These are phyloP conservation scores for Bambusicola thoracicus DNA, from an alignment of 2,113 vertebrate species.

Conservation along the genomic window DNA sequence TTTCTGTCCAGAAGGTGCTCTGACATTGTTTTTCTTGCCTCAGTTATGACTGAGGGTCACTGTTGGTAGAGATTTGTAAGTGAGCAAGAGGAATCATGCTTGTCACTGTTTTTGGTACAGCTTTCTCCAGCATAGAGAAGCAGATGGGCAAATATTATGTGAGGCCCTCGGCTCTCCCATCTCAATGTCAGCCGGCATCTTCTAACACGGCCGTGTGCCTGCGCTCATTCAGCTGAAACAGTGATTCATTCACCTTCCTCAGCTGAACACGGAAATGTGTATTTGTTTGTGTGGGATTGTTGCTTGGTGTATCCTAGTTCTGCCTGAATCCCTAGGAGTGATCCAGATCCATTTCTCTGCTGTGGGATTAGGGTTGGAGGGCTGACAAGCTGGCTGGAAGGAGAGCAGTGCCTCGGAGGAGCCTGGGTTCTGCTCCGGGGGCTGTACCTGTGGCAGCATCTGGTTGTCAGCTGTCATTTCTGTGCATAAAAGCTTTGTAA, in stretches of 20 bases:
- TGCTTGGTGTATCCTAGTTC: background rate
- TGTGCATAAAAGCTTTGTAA: background rate
- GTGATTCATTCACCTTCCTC: background rate
- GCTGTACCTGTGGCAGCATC: background rate
- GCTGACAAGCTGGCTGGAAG: background rate
- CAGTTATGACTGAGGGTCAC: background rate
- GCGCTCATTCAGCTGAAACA: background rate
- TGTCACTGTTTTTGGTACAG: background rate
- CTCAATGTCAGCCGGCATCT: fast-evolving
- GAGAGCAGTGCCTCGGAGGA: background rate
- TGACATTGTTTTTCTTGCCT: background rate
- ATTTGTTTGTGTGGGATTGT: background rate
- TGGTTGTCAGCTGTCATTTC: background rate
- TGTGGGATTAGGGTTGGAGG: background rate
- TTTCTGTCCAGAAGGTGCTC: background rate
- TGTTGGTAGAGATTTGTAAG: fast-evolving
- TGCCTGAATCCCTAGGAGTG: background rate
- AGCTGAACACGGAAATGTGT: fast-evolving
- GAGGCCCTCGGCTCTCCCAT: background rate
- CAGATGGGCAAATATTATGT: background rate
- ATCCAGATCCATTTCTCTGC: background rate
- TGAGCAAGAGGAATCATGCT: background rate
- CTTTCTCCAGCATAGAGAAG: background rate
- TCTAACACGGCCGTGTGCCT: too few species aligned
- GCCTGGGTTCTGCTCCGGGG: background rate